A percentile compares a stretch with the other conserved stretches of the same genome.
Conservation (phyloP, 2,888 invertebrate species). For the Clitarchus hookeri region DNA sequence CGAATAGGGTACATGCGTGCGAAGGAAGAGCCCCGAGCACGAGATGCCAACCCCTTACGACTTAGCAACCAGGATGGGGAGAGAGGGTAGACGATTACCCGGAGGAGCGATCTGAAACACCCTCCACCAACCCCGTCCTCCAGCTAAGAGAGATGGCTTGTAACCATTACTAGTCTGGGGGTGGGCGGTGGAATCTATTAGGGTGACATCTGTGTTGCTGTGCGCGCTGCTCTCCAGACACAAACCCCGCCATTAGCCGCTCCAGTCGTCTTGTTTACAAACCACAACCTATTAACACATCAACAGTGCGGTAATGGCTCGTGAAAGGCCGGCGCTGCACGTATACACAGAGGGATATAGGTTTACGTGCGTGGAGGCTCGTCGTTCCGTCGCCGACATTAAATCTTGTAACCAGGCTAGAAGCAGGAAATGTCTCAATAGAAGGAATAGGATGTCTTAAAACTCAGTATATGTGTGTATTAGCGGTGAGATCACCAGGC, state of each 20-base stretch:
- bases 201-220: slow-evolving; percentile 14
- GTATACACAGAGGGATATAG: too few species aligned
- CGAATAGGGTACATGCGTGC: background rate
- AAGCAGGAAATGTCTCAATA: too few species aligned
- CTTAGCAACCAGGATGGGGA: background rate
- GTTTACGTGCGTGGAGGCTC: too few species aligned
- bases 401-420: too few species aligned
- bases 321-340: background rate
- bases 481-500: too few species aligned
- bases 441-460: too few species aligned
- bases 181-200: background rate
- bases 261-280: background rate
- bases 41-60: background rate
- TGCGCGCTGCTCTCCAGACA: background rate
- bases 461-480: too few species aligned
- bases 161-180: background rate
- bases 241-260: background rate
- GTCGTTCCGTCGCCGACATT: too few species aligned
- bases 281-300: background rate
- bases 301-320: background rate
- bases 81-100: background rate
- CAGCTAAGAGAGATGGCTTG: slow-evolving; percentile 7
- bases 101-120: background rate
- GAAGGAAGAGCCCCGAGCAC: background rate
- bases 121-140: background rate